Conservation (phyloP, 2,113 vertebrate genomes). For the Urocynchramus pylzowi region DNA sequence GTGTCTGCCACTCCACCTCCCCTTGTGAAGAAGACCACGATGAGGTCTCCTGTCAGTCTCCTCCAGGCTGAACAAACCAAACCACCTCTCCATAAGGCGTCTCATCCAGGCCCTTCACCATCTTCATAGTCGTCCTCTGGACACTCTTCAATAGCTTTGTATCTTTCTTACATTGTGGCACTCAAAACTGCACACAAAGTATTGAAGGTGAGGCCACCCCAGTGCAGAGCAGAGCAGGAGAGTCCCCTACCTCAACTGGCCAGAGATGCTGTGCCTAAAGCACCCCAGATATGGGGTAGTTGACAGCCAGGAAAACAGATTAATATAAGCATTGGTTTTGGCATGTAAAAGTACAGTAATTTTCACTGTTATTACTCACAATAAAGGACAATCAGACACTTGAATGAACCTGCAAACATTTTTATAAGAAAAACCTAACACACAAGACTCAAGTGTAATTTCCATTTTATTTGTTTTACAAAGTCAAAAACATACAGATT, state of each 20-base stretch:
- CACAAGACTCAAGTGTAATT: neutral
- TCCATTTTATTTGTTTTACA: slow-evolving; percentile 31
- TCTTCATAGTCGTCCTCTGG: neutral
- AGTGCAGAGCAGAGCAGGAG: neutral
- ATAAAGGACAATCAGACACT: neutral
- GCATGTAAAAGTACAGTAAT: neutral
- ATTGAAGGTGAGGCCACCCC: neutral
- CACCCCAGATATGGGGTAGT: rapidly evolving
- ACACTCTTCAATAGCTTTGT: neutral
- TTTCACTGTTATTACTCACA: neutral
- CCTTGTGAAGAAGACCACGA: rapidly evolving
- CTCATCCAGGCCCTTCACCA: neutral
- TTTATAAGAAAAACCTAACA: neutral
- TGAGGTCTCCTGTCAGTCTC: neutral
- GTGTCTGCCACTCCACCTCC: neutral
- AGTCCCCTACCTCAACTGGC: neutral
- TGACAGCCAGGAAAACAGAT: neutral
- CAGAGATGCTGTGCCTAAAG: neutral
- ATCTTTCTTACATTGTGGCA: neutral
- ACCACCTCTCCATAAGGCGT: neutral
- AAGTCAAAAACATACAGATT: slow-evolving; percentile 6
- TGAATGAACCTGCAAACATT: neutral
- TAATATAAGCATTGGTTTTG: neutral
- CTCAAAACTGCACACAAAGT: neutral
- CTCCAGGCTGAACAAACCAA: neutral